A percentile compares a stretch with the other conserved stretches of the same genome.
These are phyloP conservation scores for Hylyphantes graminicola DNA, from an alignment of 1,140 invertebrate genomes.

Conservation along the genomic window DNA sequence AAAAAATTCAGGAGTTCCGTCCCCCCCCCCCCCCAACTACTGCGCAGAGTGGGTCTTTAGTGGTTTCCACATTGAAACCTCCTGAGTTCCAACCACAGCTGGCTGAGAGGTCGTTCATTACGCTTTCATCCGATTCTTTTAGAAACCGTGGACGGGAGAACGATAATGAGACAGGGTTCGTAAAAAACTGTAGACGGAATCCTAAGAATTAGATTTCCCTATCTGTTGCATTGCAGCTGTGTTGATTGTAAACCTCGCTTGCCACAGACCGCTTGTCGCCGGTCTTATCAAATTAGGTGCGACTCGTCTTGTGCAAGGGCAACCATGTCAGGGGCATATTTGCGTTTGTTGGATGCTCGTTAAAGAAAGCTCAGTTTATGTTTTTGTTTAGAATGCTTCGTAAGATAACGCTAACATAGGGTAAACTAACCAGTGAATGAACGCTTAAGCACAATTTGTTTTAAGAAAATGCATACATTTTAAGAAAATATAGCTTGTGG, in stretches of 20 bases:
- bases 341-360: too few relatives aligned
- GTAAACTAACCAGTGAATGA: too few relatives aligned
- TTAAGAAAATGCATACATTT: too few relatives aligned
- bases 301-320: conserved; percentile 22
- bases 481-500: too few relatives aligned
- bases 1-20: too few relatives aligned
- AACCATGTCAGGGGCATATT: neutral
- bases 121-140: conserved; percentile 38
- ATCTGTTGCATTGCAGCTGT: conserved; percentile 49
- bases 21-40: too few relatives aligned
- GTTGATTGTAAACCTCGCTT: conserved; percentile 42
- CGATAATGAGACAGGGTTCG: neutral
- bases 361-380: too few relatives aligned
- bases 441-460: too few relatives aligned
- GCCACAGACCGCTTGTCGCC: conserved; percentile 53
- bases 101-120: conserved; percentile 51
- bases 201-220: conserved; percentile 43
- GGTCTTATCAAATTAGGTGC: conserved; percentile 41
- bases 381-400: too few relatives aligned
- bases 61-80: neutral
- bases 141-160: conserved; percentile 4
- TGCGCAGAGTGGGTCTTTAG: too few relatives aligned
- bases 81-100: neutral
- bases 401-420: too few relatives aligned
- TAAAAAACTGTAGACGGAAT: neutral